Base-by-base conservation (phyloP, 2,113 vertebrate genomes). In the Coracopsis vasa region DNA sequence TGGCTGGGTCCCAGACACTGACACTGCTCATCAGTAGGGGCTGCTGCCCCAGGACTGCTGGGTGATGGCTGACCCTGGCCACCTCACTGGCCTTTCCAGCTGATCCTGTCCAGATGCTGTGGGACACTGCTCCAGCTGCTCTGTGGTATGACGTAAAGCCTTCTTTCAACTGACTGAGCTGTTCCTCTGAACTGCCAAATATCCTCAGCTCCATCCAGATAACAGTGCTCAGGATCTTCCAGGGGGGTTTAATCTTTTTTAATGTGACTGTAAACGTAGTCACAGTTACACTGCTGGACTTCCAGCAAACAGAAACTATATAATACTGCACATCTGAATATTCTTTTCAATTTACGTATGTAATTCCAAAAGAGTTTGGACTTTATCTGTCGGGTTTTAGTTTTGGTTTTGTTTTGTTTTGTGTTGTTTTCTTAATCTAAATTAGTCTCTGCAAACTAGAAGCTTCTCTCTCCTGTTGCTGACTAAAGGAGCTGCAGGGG, bases 71-170 rank as follows among this genome's bases (percentile, higher is more conserved):
- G 27, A 48, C 48, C 33, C 16, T 10, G 24, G 19, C 8, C 53
- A 69, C n/a, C 53, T 39, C 44, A n/a, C 13, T 39, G n/a, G 39
- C 24, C 11, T 35, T 64, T 29, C 39, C 25, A 47, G n/a, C 35
- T 11, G 16, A 58, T 65, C 50, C 33, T 33, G 10, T 28, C 25
- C 35, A 28, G 17, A 21, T 47, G 61, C 39, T 62, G 25, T 42
- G 31, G 7, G 14, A 41, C 29, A 18, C 29, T 11, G 53, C 25
- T 48, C 41, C 61, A 17, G 6, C 29, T 33, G 20, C 33, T 61
- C 8, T 18, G n/a, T 28, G 10, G 16, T 13, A 56, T 7, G 2
- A 37, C 0, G 1, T 35, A 56, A 24, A 70, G 47, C 27, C 27
- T 29, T 48, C 69, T 62, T 62, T 56, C 31, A 81, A 25, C 15